A percentile compares a stretch with the other conserved stretches of the same genome.
These are phyloP conservation scores for Orbicella faveolata DNA, from an alignment of 64 coral and sea anemone genomes.

Conservation along the genomic window DNA sequence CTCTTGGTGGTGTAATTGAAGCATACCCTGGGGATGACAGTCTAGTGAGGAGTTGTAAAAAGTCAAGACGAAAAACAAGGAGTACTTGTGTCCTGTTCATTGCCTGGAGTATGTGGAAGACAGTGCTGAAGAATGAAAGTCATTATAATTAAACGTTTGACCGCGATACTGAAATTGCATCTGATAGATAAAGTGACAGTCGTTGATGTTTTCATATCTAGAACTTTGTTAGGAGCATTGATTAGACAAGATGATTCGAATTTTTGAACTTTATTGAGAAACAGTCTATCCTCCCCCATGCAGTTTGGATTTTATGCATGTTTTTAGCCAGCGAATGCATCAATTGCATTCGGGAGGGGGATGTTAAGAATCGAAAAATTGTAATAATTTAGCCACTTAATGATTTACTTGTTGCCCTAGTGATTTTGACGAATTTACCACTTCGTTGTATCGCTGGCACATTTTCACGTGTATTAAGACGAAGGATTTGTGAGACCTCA, in stretches of 20 bases:
- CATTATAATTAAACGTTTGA: background rate
- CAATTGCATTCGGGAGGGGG: conserved; percentile 12
- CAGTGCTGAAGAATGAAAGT: conserved; percentile 7
- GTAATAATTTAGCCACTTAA: too few relatives aligned
- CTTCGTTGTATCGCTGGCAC: too few relatives aligned
- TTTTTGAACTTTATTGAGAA: background rate
- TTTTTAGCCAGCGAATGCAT: conserved; percentile 8
- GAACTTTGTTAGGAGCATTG: background rate
- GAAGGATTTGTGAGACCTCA: too few relatives aligned
- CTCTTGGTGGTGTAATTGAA: conserved; percentile 27
- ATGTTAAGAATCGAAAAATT: conserved; percentile 5
- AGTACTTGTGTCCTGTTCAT: conserved; percentile 52
- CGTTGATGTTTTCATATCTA: background rate
- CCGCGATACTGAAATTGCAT: background rate
- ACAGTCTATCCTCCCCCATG: background rate
- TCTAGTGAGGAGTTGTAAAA: conserved; percentile 32
- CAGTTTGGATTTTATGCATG: background rate
- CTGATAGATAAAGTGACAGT: background rate
- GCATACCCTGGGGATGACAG: conserved; percentile 37
- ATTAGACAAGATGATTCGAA: background rate
- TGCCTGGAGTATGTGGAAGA: conserved; percentile 52
- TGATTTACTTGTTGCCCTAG: too few relatives aligned
- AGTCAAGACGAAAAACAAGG: conserved; percentile 36
- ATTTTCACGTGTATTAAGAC: too few relatives aligned
- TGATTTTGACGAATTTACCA: too few relatives aligned